These are phyloP conservation scores for Pogonomyrmex californicus DNA, from an alignment of 1,140 invertebrate species.

Conservation along the genomic window DNA sequence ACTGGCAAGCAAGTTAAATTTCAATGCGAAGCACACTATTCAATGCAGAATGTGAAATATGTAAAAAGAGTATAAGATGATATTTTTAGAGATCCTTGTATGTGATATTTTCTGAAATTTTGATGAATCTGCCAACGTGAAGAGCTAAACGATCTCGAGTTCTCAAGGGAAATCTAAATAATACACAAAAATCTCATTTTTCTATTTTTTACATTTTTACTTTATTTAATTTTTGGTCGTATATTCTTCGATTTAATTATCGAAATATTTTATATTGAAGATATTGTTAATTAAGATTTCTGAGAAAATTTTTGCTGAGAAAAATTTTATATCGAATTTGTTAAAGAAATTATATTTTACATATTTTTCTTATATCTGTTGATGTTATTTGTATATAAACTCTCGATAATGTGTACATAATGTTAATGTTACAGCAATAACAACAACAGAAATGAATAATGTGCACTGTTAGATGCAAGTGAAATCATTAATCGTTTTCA, in stretches of 20 bases:
- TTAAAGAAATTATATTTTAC: background rate
- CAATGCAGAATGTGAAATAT: conserved; percentile 27
- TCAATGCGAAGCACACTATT: conserved; percentile 40
- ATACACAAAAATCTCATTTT: background rate
- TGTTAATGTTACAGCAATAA: background rate
- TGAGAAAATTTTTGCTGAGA: background rate
- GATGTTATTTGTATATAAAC: conserved; percentile 27
- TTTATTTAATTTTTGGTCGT: background rate
- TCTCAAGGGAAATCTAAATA: background rate
- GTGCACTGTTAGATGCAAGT: conserved; percentile 26
- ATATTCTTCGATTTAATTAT: conserved; percentile 26
- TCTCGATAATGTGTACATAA: conserved; percentile 1
- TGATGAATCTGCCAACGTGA: background rate
- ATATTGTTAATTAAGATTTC: background rate
- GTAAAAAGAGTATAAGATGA: background rate
- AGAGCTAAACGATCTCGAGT: background rate
- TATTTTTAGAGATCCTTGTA: background rate
- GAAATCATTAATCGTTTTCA: conserved; percentile 51
- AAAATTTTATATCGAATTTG: background rate
- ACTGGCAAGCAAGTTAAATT: conserved; percentile 45
- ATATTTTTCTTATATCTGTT: conserved; percentile 21
- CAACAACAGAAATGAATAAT: conserved; percentile 40
- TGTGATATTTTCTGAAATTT: conserved; percentile 1
- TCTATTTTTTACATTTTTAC: background rate
- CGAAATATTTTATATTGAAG: background rate